These are phyloP conservation scores for Mastomys natalensis DNA, from an alignment of 2,113 vertebrate genomes.

Conservation along the genomic window DNA sequence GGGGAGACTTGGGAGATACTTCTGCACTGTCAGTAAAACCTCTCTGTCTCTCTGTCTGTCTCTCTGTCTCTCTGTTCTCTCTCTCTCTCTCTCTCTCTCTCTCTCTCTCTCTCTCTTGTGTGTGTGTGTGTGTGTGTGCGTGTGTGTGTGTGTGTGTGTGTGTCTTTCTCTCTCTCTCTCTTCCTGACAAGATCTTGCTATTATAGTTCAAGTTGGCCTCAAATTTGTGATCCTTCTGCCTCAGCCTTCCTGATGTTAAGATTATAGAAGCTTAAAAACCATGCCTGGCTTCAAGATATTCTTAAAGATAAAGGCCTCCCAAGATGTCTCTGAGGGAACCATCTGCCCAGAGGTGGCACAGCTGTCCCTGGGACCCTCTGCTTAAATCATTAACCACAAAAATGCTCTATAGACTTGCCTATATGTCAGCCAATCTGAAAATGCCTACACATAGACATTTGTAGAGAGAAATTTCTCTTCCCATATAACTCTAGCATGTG, in stretches of 20 bases:
- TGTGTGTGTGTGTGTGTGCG: too few species aligned
- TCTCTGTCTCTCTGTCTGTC: not conserved
- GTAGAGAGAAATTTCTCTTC: not conserved
- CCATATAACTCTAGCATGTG: too few species aligned
- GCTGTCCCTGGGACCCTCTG: not conserved
- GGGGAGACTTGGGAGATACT: not conserved
- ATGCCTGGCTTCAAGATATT: not conserved
- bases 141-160: too few species aligned
- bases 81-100: not conserved
- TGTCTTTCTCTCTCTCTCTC: not conserved
- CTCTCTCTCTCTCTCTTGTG: not conserved
- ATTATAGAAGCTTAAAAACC: not conserved
- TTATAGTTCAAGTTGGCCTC: not conserved
- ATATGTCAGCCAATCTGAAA: not conserved
- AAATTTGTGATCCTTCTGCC: not conserved
- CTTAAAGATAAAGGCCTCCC: not conserved
- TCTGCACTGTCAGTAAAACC: not conserved
- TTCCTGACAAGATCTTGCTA: not conserved
- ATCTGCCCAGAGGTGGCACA: not conserved
- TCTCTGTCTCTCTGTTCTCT: too few species aligned
- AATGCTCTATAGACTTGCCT: not conserved
- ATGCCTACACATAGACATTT: not conserved
- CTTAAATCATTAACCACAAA: not conserved
- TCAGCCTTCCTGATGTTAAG: not conserved
- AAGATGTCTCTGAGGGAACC: not conserved